These are phyloP conservation scores for Episyrphus balteatus DNA, from an alignment of 1,140 invertebrate genomes.

Conservation along the genomic window DNA sequence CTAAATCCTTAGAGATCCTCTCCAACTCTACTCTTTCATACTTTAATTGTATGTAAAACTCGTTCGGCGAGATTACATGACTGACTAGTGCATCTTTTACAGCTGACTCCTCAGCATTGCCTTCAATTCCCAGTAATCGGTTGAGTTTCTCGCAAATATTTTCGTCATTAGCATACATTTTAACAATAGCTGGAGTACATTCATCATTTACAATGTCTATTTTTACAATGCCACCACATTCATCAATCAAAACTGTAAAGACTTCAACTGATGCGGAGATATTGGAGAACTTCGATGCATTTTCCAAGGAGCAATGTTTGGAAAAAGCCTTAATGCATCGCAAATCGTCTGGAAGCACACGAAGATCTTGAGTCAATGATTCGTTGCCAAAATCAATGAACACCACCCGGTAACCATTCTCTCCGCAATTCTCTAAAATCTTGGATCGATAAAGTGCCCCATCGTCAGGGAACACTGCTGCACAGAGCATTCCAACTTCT, in stretches of 20 bases:
- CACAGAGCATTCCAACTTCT: conserved; percentile 15
- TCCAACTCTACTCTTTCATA: conserved; percentile 46
- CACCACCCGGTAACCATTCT: conserved; percentile 41
- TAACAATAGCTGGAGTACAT: conserved; percentile 12
- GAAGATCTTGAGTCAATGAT: conserved; percentile 44
- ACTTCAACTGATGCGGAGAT: conserved; percentile 9
- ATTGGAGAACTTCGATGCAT: conserved; percentile 7
- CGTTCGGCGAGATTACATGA: conserved; percentile 51
- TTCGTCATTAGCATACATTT: conserved; percentile 12
- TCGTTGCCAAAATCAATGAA: conserved; percentile 65
- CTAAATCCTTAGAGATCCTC: conserved; percentile 44
- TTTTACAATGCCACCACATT: conserved; percentile 26
- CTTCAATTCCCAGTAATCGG: conserved; percentile 11
- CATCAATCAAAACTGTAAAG: conserved; percentile 21
- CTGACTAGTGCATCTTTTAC: conserved; percentile 37
- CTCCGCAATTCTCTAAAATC: conserved; percentile 12
- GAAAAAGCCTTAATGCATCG: conserved; percentile 46
- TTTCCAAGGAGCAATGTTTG: conserved; percentile 46
- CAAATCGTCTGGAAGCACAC: conserved; percentile 50
- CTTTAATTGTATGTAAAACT: conserved; percentile 61
- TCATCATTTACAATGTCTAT: conserved; percentile 20
- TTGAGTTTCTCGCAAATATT: conserved; percentile 22
- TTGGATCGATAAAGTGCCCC: conserved; percentile 20
- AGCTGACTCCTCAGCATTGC: conserved; percentile 6
- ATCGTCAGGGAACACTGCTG: conserved; percentile 18